Percentiles rank a stretch among this genome's conserved stretches.
Evolutionary conservation across 2,113 vertebrate genomes (phyloP).

Genomic region (Grantiella picta): DNA sequence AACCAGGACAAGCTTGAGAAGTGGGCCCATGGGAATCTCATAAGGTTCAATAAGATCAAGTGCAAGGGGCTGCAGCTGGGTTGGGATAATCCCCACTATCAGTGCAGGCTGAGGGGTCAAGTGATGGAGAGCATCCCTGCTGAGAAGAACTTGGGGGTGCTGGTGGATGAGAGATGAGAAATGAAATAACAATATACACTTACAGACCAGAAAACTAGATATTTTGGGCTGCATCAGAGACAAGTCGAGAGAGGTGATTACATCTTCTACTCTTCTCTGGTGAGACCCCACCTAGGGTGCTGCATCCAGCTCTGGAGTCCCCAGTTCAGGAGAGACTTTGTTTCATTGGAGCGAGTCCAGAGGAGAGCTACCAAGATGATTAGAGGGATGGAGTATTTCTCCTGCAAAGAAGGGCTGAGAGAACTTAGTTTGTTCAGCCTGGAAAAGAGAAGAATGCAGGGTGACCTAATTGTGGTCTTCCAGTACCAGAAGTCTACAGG

Average conservation of each 20-base stretch:
- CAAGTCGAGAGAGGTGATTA: neutral
- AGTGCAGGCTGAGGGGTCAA: neutral
- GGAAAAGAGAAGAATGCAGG: neutral
- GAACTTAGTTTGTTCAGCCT: neutral
- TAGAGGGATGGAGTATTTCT: neutral
- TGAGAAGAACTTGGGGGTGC: neutral
- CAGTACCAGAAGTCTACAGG: neutral
- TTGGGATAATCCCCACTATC: fast-evolving
- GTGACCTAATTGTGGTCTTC: neutral
- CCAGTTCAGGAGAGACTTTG: neutral
- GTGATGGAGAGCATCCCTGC: neutral
- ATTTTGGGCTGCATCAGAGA: neutral
- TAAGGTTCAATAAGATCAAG: neutral
- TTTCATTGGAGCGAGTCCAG: fast-evolving
- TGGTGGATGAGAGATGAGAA: neutral
- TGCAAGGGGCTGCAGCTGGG: neutral
- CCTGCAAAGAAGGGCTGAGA: neutral
- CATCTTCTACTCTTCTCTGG: neutral
- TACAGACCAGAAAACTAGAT: neutral
- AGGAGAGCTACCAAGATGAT: neutral
- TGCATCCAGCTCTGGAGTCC: neutral
- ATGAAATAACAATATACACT: fast-evolving
- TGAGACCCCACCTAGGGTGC: neutral
- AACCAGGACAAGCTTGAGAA: neutral
- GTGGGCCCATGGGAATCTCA: neutral